Base-by-base conservation (phyloP, 2,113 vertebrate species). In the Pyxicephalus adspersus region DNA sequence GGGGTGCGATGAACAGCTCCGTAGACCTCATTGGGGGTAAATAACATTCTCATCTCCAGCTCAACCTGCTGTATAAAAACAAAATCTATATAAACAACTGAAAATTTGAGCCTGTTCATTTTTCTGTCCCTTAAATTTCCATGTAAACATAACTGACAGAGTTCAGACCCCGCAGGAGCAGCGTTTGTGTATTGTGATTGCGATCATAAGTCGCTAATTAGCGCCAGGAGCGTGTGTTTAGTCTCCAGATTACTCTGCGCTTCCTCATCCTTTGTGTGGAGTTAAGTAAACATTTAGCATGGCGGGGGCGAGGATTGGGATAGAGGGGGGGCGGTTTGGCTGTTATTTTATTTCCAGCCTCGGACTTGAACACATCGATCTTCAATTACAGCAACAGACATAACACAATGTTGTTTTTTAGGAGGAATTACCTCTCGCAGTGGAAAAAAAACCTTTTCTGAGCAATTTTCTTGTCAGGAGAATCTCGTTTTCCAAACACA, bases 211-310 rank as follows among this genome's bases (percentile, higher is more conserved):
- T 55, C 51, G 15, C 25, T 54, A 54, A 54, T 54, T 50, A 50
- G 50, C 31, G 66, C 22, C 11, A 11, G 66, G 45, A n/a, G 15
- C 38, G 5, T 18, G 25, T 72, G 68, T 72, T 72, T 72, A 72
- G 68, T 72, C 68, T 72, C 25, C 51, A 55, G 25, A 72, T 72
- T 55, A 72, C 68, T 54, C 67, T 19, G 17, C 17, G 67, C 52
- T 51, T 54, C 18, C 67, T 28, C 52, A 50, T 54, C 18, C 67
- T 28, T 28, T 19, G 50, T 54, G 50, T 50, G 26, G 22, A 28
- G 17, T 52, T 26, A 70, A 5, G 19, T 16, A 52, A 18, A 70
- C 29, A 70, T 11, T 13, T 13, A 13, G 9, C 38, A 13, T 8
- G 5, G 23, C 2, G 7, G n/a, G 1, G 9, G 45, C n/a, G n/a